Base-by-base conservation (phyloP, 2,797 vertebrate species). In the Naso thynnoides region DNA sequence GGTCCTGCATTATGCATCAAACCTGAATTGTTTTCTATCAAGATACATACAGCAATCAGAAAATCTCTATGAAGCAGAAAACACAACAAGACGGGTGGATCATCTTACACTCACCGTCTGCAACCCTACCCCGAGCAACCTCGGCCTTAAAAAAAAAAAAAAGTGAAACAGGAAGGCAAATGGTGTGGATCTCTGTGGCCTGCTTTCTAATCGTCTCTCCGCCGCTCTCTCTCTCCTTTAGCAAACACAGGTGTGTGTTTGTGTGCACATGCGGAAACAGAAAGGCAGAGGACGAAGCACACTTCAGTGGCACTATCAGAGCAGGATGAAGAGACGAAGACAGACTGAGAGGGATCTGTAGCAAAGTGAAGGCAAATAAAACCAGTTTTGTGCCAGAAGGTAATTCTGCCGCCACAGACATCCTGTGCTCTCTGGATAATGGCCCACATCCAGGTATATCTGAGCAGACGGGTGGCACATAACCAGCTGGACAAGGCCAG, bases 201-300 rank as follows among this genome's bases (percentile, higher is more conserved):
- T 64, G 52, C 47, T 73, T 75, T 74, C 72, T 60, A 69, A 62
- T n/a, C 57, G 61, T 19, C 19, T 45, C 26, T 11, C 41, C 8
- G 31, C 4, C 49, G 1, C 65, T 50, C 53, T 53, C 75, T 82
- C 79, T 74, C 70, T 84, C 80, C 89, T 85, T 93, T 67, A 79
- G 90, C 89, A 93, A 94, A 94, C 86, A 94, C 89, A 91, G 89
- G 86, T 92, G 90, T 91, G 88, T 79, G 69, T 70, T 58, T 76
- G 67, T 77, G 70, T 59, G 70, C 72, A 68, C 23, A 24, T 68
- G 70, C 66, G 64, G 61, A 50, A 41, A 70, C 36, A 64, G 73
- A 78, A 76, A 82, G 69, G 59, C 16, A 38, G 47, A 63, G 61
- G 52, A 65, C 72, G 77, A 61, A 65, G 70, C 72, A 39, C 8